Percentiles rank a stretch among this genome's conserved stretches.
Evolutionary conservation across 2,113 vertebrate species (phyloP).

Genomic region (Herpetotheres cachinnans): DNA sequence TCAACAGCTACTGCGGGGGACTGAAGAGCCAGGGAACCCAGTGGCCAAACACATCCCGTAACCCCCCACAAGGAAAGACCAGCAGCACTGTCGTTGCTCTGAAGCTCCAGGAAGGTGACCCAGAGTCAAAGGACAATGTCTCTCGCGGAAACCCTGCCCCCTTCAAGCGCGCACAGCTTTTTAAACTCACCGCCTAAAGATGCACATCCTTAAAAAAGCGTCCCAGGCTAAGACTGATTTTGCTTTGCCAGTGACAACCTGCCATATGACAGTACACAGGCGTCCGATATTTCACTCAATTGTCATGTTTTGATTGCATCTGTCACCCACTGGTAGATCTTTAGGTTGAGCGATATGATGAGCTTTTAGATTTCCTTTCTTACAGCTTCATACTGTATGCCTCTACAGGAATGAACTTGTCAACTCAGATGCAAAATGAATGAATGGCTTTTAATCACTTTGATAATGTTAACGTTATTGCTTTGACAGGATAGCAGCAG

Average conservation of each 20-base stretch:
- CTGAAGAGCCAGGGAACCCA: not conserved
- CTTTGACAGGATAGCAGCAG: slow-evolving; percentile 55
- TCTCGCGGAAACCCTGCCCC: not conserved
- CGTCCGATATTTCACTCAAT: not conserved
- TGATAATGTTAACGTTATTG: slow-evolving; percentile 48
- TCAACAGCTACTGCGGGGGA: rapidly evolving
- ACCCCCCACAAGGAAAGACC: not conserved
- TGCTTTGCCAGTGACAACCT: not conserved
- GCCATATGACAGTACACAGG: not conserved
- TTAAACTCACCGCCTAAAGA: not conserved
- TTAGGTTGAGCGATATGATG: not conserved
- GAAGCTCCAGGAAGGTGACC: not conserved
- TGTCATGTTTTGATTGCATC: slow-evolving; percentile 50
- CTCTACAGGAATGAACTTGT: slow-evolving; percentile 51
- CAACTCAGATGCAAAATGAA: slow-evolving; percentile 48
- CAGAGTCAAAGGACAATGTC: not conserved
- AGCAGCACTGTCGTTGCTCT: rapidly evolving
- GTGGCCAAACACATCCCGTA: not conserved
- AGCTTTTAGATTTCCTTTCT: slow-evolving; percentile 32
- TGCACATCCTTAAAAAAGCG: not conserved
- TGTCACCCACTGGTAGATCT: slow-evolving; percentile 6
- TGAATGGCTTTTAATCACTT: slow-evolving; percentile 67
- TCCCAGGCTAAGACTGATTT: not conserved
- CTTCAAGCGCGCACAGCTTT: not conserved
- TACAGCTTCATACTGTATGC: not conserved